A percentile compares a stretch with the other conserved stretches of the same genome.
Evolutionary conservation across 2,113 vertebrate species (phyloP).

Genomic region (Odontesthes bonariensis): DNA sequence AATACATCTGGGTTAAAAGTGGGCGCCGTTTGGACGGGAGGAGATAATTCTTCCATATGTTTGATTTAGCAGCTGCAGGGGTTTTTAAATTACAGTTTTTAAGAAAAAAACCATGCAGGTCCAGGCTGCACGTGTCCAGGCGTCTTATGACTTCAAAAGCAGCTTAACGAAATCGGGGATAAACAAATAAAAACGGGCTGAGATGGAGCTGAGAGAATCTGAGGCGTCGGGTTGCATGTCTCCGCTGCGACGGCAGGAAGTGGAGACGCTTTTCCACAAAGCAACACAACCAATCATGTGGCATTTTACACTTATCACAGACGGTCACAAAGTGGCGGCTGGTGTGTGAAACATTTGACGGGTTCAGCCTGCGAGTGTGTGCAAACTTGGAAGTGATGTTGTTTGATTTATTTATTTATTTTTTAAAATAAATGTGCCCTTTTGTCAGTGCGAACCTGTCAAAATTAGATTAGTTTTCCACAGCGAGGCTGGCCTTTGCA

Average conservation of each 20-base stretch:
- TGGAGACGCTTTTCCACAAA: constrained; percentile 25
- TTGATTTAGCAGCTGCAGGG: not conserved
- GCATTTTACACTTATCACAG: constrained; percentile 62
- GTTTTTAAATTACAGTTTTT: not conserved
- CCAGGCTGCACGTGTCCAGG: not conserved
- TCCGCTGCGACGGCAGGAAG: constrained; percentile 28
- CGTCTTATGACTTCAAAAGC: too few relatives aligned
- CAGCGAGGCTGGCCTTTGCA: constrained; percentile 71
- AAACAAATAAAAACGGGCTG: not conserved
- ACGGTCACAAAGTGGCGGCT: constrained; percentile 54
- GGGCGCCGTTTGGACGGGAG: not conserved
- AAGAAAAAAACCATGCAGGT: not conserved
- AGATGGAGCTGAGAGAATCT: not conserved
- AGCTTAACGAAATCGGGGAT: not conserved
- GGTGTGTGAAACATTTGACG: constrained; percentile 49
- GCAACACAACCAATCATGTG: constrained; percentile 48
- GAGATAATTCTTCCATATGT: not conserved
- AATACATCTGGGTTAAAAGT: not conserved
- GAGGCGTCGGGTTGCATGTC: constrained; percentile 5
- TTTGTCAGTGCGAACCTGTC: constrained; percentile 71
- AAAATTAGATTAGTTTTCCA: constrained; percentile 76
- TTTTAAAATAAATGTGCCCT: constrained; percentile 70
- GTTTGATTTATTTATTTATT: constrained; percentile 7
- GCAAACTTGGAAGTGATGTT: constrained; percentile 17
- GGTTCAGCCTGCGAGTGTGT: constrained; percentile 18